Percentiles rank a stretch among this genome's conserved stretches.
These are phyloP conservation scores for Furnarius figulus DNA, from an alignment of 2,113 vertebrate species.

Conservation along the genomic window DNA sequence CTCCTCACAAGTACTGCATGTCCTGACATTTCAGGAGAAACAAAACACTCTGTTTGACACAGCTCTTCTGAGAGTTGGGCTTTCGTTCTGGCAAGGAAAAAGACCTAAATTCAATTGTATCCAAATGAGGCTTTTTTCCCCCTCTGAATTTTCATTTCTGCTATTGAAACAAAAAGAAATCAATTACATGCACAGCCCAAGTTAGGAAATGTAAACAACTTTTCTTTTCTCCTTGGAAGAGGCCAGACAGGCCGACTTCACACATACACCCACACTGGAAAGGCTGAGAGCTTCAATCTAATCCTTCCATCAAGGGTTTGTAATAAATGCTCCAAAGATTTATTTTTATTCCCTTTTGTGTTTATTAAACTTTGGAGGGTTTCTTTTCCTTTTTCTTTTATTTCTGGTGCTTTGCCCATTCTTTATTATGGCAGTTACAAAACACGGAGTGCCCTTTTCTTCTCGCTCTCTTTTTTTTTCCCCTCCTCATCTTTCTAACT, in stretches of 20 bases:
- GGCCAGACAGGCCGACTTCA: background rate
- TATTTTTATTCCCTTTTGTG: constrained; percentile 82
- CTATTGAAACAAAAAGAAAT: constrained; percentile 36
- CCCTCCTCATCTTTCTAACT: constrained; percentile 60
- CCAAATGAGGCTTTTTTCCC: background rate
- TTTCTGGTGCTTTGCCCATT: constrained; percentile 70
- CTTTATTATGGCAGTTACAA: constrained; percentile 65
- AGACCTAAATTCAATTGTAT: constrained; percentile 20
- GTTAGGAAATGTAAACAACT: constrained; percentile 56
- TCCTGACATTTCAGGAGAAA: constrained; percentile 44
- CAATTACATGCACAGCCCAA: constrained; percentile 23
- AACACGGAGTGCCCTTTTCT: constrained; percentile 60
- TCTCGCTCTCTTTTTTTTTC: background rate
- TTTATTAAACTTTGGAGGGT: constrained; percentile 77
- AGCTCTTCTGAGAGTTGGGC: background rate
- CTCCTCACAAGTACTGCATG: constrained; percentile 2
- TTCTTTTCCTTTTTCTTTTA: constrained; percentile 55
- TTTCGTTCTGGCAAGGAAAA: background rate
- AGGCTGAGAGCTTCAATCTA: constrained; percentile 54
- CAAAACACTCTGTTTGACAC: constrained; percentile 24
- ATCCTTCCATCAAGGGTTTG: constrained; percentile 63
- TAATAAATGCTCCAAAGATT: constrained; percentile 79
- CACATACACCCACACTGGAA: constrained; percentile 54
- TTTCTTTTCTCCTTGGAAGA: background rate
- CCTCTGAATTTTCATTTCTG: constrained; percentile 31